A percentile compares a stretch with the other conserved stretches of the same genome.
Conservation (phyloP, 2,113 vertebrate genomes). For the Zosterops borbonicus region DNA sequence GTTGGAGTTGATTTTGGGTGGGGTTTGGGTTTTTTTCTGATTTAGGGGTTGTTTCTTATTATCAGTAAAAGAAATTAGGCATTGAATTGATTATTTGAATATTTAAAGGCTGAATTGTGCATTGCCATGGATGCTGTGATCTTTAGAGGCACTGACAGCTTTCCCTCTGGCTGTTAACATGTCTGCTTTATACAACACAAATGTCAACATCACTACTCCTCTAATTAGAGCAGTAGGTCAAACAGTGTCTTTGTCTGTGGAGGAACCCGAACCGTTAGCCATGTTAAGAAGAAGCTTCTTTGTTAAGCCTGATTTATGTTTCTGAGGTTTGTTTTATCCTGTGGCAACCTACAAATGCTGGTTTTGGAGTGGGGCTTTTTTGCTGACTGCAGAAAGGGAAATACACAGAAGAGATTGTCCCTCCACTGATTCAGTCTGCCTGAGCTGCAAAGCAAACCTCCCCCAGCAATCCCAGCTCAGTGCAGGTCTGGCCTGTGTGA, state of each 20-base stretch:
- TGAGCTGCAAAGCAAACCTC: not conserved
- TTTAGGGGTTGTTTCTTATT: not conserved
- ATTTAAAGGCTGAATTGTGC: slow-evolving; percentile 24
- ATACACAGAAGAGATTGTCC: not conserved
- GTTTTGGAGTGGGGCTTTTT: not conserved
- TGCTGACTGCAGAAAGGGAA: not conserved
- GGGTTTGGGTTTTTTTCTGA: not conserved
- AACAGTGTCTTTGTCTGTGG: slow-evolving; percentile 48
- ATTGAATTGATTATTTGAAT: slow-evolving; percentile 45
- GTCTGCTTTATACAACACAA: slow-evolving; percentile 58
- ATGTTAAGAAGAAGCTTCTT: slow-evolving; percentile 11
- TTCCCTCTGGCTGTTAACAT: slow-evolving; percentile 66
- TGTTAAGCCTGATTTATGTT: slow-evolving; percentile 26
- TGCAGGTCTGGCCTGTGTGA: not conserved
- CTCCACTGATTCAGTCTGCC: fast-evolving
- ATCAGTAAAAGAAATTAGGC: not conserved
- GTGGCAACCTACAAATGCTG: not conserved
- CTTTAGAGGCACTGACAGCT: slow-evolving; percentile 64
- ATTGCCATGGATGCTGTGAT: slow-evolving; percentile 46
- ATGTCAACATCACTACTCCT: slow-evolving; percentile 65
- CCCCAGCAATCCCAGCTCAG: not conserved
- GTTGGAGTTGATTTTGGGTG: not conserved
- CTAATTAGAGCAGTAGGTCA: slow-evolving; percentile 77
- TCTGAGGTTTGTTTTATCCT: not conserved
- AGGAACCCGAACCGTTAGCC: slow-evolving; percentile 22